These are phyloP conservation scores for Temnothorax ravouxi DNA, from an alignment of 2,888 invertebrate species.

Conservation along the genomic window DNA sequence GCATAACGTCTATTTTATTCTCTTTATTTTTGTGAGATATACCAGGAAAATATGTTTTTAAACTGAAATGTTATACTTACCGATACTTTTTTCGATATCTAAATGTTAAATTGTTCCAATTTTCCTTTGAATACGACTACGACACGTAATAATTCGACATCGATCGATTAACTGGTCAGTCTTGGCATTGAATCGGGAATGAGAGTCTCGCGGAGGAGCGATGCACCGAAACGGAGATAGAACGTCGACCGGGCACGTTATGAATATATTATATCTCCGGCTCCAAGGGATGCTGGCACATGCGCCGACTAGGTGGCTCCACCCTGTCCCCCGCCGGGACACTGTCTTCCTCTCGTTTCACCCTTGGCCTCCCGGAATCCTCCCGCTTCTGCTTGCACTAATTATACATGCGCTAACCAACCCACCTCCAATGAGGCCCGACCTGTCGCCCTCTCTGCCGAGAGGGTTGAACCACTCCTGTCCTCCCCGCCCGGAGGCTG, in stretches of 20 bases:
- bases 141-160: conserved; percentile 53
- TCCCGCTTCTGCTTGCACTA: conserved; percentile 76
- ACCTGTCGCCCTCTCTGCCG: conserved; percentile 73
- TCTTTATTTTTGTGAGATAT: neutral
- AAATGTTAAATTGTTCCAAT: neutral
- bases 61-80: neutral
- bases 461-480: conserved; percentile 75
- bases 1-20: neutral
- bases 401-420: conserved; percentile 85
- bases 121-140: neutral
- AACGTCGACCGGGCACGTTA: conserved; percentile 79
- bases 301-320: conserved; percentile 83
- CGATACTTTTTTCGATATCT: neutral
- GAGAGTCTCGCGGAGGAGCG: conserved; percentile 65
- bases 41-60: neutral
- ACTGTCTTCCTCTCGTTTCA: conserved; percentile 61
- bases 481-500: conserved; percentile 75
- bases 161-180: conserved; percentile 73
- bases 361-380: conserved; percentile 54
- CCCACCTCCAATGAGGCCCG: conserved; percentile 75
- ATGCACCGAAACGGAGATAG: conserved; percentile 64
- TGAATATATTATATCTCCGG: conserved; percentile 84
- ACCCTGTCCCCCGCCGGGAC: conserved; percentile 80
- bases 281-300: conserved; percentile 84
- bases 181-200: conserved; percentile 69